Conservation (phyloP, 2,113 vertebrate genomes). For the Oriolus oriolus region DNA sequence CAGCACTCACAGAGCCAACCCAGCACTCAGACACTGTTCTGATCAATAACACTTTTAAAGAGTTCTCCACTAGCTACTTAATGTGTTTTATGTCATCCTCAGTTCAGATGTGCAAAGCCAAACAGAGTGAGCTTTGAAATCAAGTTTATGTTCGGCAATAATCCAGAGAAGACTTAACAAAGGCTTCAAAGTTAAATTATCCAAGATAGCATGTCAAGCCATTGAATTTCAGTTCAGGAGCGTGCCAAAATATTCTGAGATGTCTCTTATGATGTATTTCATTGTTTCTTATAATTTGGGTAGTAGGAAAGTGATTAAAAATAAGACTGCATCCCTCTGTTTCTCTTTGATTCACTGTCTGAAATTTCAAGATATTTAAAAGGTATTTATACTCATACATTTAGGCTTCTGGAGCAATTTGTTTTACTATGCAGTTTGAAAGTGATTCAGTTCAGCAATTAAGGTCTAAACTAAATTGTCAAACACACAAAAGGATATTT, state of each 20-base stretch:
- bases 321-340: not conserved
- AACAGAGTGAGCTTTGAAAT: conserved; percentile 1
- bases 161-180: conserved; percentile 23
- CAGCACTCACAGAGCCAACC: not conserved
- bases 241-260: conserved; percentile 29
- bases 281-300: conserved; percentile 33
- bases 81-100: not conserved
- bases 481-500: not conserved
- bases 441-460: conserved; percentile 31
- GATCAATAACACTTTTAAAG: not conserved
- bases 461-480: conserved; percentile 21
- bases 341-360: conserved; percentile 24
- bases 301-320: conserved; percentile 21
- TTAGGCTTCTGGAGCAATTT: conserved; percentile 12
- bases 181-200: conserved; percentile 25
- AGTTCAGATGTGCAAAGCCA: not conserved
- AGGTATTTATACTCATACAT: not conserved
- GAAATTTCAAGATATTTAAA: conserved; percentile 30
- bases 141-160: not conserved
- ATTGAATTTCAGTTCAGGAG: conserved; percentile 6
- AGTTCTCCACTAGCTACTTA: not conserved
- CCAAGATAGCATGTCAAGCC: not conserved
- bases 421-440: conserved; percentile 16
- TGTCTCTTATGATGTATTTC: not conserved
- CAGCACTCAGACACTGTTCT: not conserved